Conservation (phyloP, 2,888 invertebrate species). For the Abscondita cerata region DNA sequence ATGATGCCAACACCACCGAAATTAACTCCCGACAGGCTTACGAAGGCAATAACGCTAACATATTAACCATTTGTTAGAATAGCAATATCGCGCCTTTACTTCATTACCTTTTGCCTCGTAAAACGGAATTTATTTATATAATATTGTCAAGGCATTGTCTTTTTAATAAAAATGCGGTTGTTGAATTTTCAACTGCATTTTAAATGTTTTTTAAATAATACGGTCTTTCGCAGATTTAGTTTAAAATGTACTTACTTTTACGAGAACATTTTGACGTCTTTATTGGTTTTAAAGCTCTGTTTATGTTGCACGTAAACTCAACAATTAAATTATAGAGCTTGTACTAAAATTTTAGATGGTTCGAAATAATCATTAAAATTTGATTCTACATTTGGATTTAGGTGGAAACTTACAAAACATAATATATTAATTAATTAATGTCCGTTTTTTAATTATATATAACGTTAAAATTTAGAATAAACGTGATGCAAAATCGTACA, state of each 20-base stretch:
- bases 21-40: constrained; percentile 62
- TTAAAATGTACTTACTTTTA: constrained; percentile 19
- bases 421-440: too few relatives aligned
- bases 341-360: too few relatives aligned
- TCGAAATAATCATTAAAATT: too few relatives aligned
- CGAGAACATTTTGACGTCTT: background rate
- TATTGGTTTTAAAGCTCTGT: background rate
- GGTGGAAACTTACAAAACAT: too few relatives aligned
- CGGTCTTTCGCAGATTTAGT: constrained; percentile 14
- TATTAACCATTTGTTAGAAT: constrained; percentile 62
- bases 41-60: constrained; percentile 61
- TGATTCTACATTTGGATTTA: too few relatives aligned
- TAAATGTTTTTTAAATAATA: constrained; percentile 20
- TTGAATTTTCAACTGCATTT: constrained; percentile 21
- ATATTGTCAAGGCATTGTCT: constrained; percentile 27
- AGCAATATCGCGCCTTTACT: constrained; percentile 53
- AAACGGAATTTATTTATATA: constrained; percentile 48
- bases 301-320: background rate
- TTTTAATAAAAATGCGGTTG: constrained; percentile 32
- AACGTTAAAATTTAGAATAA: too few relatives aligned
- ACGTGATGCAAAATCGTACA: too few relatives aligned
- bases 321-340: too few relatives aligned
- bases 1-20: constrained; percentile 61
- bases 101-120: constrained; percentile 48
- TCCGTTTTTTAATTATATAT: too few relatives aligned